A percentile compares a stretch with the other conserved stretches of the same genome.
These are phyloP conservation scores for Babyrousa celebensis DNA, from an alignment of 2,797 vertebrate species.

Conservation along the genomic window DNA sequence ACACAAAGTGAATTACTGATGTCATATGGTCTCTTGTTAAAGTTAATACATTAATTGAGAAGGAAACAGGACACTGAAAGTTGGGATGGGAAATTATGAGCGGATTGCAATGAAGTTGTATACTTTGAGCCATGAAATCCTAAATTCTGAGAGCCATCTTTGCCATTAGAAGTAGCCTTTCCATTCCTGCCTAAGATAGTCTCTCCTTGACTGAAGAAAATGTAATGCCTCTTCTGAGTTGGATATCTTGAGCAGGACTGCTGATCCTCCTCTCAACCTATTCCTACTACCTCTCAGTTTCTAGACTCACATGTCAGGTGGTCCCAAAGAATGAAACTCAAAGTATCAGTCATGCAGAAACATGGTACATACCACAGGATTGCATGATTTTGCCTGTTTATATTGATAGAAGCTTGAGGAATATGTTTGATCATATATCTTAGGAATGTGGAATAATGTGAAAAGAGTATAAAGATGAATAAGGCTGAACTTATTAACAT, in stretches of 20 bases:
- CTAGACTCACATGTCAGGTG: not conserved
- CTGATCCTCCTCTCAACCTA: not conserved
- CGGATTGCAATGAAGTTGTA: not conserved
- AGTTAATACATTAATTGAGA: not conserved
- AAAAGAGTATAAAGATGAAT: not conserved
- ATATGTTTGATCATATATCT: not conserved
- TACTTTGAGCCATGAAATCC: not conserved
- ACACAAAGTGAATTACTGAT: not conserved
- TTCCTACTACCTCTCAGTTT: not conserved
- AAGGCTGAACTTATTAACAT: not conserved
- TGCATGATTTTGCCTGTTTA: not conserved
- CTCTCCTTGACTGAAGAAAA: not conserved
- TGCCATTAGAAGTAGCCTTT: not conserved
- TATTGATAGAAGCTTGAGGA: not conserved
- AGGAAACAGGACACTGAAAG: not conserved
- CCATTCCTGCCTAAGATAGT: not conserved
- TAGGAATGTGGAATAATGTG: not conserved
- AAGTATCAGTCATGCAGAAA: not conserved
- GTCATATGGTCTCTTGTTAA: not conserved
- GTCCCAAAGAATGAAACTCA: not conserved
- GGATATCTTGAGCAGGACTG: not conserved
- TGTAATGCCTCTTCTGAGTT: not conserved
- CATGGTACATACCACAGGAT: not conserved
- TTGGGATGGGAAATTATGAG: not conserved
- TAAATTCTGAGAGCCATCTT: not conserved